These are phyloP conservation scores for Dicrostonyx torquatus DNA, from an alignment of 2,797 vertebrate genomes.

Conservation along the genomic window DNA sequence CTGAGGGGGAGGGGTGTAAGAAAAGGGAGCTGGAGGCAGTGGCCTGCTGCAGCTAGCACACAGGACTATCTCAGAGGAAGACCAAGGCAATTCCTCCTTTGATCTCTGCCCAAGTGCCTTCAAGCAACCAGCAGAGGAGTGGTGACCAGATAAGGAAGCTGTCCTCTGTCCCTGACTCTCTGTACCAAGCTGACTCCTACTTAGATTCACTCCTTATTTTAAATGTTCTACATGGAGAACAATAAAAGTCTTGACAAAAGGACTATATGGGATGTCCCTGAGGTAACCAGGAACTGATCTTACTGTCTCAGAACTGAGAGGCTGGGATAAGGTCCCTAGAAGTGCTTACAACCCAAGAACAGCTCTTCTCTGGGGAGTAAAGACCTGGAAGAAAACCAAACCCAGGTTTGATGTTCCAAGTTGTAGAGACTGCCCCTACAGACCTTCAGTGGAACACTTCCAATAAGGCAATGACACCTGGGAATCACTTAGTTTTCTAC, in stretches of 20 bases:
- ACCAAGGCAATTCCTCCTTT: neutral
- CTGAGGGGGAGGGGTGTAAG: no score
- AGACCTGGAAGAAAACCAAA: accelerated
- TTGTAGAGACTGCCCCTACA: accelerated
- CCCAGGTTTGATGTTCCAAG: accelerated
- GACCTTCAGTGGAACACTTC: neutral
- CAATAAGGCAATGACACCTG: no score
- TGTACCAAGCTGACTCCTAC: neutral
- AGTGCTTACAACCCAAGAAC: accelerated
- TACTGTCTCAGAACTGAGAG: neutral
- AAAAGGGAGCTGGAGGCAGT: neutral
- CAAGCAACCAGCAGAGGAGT: neutral
- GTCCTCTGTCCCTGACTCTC: neutral
- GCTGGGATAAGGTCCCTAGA: neutral
- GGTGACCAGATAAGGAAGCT: neutral
- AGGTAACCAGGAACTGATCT: neutral
- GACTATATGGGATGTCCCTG: accelerated
- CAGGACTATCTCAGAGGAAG: neutral
- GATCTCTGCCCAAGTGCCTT: neutral
- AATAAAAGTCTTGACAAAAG: neutral
- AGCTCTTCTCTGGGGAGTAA: no score
- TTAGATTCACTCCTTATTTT: neutral
- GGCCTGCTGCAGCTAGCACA: no score
- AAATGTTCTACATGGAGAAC: neutral
- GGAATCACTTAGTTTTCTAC: accelerated